phyloP scores from a whole-genome alignment of 1,140 invertebrate genomes.

The Rhyzopertha dominica region DNA sequence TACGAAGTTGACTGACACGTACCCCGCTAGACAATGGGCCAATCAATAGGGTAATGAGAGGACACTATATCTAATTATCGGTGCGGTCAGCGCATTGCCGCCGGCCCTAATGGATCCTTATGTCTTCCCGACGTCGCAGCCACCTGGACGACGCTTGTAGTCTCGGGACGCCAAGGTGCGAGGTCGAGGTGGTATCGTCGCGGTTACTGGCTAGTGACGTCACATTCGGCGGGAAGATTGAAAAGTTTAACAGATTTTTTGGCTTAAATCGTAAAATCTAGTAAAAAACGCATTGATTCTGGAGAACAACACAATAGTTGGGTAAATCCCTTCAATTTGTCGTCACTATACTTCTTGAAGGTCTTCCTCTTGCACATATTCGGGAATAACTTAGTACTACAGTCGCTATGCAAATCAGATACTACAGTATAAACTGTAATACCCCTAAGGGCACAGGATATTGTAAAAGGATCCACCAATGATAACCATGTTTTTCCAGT shows the following conservation, averaged over 20 bases:
- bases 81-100: constrained; percentile 39
- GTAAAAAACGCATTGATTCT: too few relatives aligned
- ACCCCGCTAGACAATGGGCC: constrained; percentile 41
- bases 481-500: too few relatives aligned
- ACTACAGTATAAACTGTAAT: too few relatives aligned
- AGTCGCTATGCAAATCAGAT: too few relatives aligned
- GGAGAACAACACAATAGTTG: too few relatives aligned
- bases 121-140: not conserved
- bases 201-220: constrained; percentile 9
- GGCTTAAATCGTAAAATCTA: too few relatives aligned
- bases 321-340: too few relatives aligned
- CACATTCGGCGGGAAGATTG: not conserved
- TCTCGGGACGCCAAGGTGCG: constrained; percentile 2
- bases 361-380: too few relatives aligned
- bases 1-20: constrained; percentile 30
- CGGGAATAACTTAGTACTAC: too few relatives aligned
- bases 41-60: constrained; percentile 49
- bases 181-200: constrained; percentile 2
- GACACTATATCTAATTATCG: constrained; percentile 48
- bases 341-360: too few relatives aligned
- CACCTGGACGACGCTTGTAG: not conserved
- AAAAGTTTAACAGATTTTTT: constrained; percentile 2
- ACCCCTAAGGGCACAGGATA: too few relatives aligned
- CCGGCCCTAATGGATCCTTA: constrained; percentile 21
- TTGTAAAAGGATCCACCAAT: too few relatives aligned